Evolutionary conservation across 2,797 vertebrate genomes (phyloP).

Genomic region (Pseudotriccus pelzelni): DNA sequence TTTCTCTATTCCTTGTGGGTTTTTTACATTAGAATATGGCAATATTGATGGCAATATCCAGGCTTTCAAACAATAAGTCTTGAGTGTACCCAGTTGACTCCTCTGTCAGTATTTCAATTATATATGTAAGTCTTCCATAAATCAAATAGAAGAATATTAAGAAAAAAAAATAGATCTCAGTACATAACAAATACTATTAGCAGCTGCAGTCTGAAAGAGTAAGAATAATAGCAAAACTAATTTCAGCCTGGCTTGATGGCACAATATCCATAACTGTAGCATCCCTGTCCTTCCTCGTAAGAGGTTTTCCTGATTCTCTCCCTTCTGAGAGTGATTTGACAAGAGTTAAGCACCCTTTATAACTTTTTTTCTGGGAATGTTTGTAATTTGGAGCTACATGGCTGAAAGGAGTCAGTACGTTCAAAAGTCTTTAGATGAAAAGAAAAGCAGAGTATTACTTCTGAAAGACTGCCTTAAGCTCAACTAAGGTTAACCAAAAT

Average conservation of each 20-base stretch:
- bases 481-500: slow-evolving; percentile 8
- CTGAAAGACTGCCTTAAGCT: slow-evolving; percentile 15
- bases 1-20: slow-evolving; percentile 73
- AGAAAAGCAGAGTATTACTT: slow-evolving; percentile 12
- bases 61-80: slow-evolving; percentile 73
- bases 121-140: slow-evolving; percentile 40
- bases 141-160: slow-evolving; percentile 29
- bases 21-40: slow-evolving; percentile 78
- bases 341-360: slow-evolving; percentile 34
- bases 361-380: not conserved
- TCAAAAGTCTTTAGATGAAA: slow-evolving; percentile 35
- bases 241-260: slow-evolving; percentile 40
- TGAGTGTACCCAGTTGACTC: slow-evolving; percentile 16
- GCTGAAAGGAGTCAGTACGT: slow-evolving; percentile 54
- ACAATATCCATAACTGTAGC: slow-evolving; percentile 14
- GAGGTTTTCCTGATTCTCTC: slow-evolving; percentile 37
- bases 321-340: slow-evolving; percentile 44
- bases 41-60: slow-evolving; percentile 81
- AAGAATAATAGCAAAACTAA: slow-evolving; percentile 19
- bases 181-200: not conserved
- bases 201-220: slow-evolving; percentile 28
- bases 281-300: slow-evolving; percentile 9
- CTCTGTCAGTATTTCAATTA: slow-evolving; percentile 53
- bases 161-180: slow-evolving; percentile 25
- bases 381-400: not conserved